phyloP scores from a whole-genome alignment of 2,888 invertebrate genomes.

The Rhaphigaster nebulosa region DNA sequence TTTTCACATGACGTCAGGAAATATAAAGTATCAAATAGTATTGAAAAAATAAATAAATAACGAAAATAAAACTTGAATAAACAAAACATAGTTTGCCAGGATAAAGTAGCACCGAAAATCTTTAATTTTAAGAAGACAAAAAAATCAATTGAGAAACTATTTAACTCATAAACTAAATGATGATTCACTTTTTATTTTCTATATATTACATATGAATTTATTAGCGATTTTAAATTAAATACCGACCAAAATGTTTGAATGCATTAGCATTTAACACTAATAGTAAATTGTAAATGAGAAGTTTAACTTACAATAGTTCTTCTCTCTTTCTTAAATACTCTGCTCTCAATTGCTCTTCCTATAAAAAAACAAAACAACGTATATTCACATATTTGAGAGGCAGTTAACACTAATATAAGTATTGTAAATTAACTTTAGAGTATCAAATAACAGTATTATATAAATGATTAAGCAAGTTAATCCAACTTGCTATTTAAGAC shows the following conservation, averaged over 20 bases:
- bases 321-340: conserved; percentile 61
- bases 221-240: neutral
- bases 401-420: no score
- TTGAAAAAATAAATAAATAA: neutral
- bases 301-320: conserved; percentile 61
- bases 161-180: neutral
- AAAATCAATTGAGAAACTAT: no score
- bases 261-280: neutral
- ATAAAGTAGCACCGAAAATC: neutral
- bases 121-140: neutral
- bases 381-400: no score
- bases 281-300: neutral
- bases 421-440: no score
- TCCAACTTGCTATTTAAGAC: no score
- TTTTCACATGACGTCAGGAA: neutral
- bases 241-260: neutral
- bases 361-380: neutral
- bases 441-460: no score
- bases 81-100: neutral
- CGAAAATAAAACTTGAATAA: neutral
- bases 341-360: conserved; percentile 59
- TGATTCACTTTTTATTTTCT: neutral
- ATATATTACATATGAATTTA: neutral
- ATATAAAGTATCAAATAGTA: neutral
- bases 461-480: no score